Evolutionary conservation across 2,797 vertebrate species (phyloP).

Genomic region (Dendrocincla fuliginosa): DNA sequence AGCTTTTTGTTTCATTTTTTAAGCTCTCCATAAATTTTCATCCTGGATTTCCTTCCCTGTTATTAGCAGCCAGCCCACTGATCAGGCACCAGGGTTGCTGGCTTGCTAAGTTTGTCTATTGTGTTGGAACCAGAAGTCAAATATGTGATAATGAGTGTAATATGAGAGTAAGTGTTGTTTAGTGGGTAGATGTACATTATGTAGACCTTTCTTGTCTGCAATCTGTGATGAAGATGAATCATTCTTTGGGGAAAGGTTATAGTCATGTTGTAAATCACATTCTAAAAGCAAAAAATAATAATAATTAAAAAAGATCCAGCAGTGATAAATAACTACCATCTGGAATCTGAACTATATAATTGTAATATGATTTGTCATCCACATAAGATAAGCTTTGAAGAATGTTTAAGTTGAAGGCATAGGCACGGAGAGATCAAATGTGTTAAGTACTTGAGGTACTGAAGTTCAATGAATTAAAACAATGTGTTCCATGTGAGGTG

Average conservation of each 20-base stretch:
- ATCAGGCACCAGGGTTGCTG: neutral
- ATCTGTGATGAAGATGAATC: conserved; percentile 42
- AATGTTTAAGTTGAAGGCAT: neutral
- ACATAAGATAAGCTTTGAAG: neutral
- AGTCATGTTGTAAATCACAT: conserved; percentile 17
- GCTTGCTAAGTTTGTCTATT: neutral
- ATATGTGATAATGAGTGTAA: neutral
- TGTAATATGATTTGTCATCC: conserved; percentile 14
- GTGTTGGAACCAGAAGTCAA: neutral
- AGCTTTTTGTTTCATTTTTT: neutral
- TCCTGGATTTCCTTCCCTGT: neutral
- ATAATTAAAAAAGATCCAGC: neutral
- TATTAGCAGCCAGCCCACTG: neutral
- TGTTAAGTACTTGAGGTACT: neutral
- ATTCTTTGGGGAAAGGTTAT: conserved; percentile 40
- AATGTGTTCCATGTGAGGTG: neutral
- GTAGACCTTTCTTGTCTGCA: conserved; percentile 25
- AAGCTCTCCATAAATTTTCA: neutral
- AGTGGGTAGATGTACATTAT: neutral
- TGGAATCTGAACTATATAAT: conserved; percentile 34
- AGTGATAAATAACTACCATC: conserved; percentile 47
- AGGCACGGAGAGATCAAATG: neutral
- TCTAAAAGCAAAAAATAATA: neutral
- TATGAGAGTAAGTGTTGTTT: neutral
- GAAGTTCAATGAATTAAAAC: neutral